Evolutionary conservation across 2,113 vertebrate species (phyloP).

Genomic region (Trematomus loennbergii): DNA sequence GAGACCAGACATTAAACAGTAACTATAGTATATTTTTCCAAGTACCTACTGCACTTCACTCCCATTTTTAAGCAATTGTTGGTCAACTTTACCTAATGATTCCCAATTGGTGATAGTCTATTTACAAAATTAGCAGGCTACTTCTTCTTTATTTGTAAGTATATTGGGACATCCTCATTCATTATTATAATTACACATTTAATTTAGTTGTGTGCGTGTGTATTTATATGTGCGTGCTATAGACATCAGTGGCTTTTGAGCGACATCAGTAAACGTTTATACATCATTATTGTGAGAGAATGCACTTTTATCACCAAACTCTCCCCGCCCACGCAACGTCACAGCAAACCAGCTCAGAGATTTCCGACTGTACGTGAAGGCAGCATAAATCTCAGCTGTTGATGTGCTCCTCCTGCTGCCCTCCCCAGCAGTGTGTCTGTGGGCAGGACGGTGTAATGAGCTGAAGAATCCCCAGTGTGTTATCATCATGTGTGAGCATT

Average conservation of each 20-base stretch:
- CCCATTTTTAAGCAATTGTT: not conserved
- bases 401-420: not conserved
- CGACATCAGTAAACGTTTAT: not conserved
- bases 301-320: not conserved
- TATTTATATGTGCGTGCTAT: not conserved
- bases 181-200: not conserved
- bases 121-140: not conserved
- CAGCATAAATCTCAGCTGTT: conserved; percentile 29
- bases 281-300: not conserved
- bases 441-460: conserved; percentile 35
- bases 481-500: conserved; percentile 48
- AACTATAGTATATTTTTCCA: no score
- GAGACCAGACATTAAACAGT: not conserved
- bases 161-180: no score
- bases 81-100: not conserved
- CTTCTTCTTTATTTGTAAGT: no score
- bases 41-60: not conserved
- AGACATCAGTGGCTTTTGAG: not conserved
- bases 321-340: not conserved
- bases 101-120: not conserved
- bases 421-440: not conserved
- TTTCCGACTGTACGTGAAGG: conserved; percentile 24
- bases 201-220: not conserved
- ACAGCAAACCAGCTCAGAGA: not conserved
- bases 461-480: conserved; percentile 32